A percentile compares a stretch with the other conserved stretches of the same genome.
phyloP scores from a whole-genome alignment of 2,113 vertebrate genomes.

The Salvelinus namaycush region DNA sequence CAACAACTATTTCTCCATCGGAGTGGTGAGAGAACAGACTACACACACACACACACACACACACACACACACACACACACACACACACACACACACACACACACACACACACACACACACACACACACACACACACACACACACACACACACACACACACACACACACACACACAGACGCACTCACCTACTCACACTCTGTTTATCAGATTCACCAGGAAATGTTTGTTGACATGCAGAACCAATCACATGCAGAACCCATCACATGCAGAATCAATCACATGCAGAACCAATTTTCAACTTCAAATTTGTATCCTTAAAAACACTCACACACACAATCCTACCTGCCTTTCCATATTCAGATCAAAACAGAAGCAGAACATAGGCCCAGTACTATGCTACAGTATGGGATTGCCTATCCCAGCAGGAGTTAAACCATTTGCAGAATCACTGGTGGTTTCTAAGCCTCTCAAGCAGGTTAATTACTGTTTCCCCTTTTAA shows the following conservation, averaged over 20 bases:
- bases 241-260: too few relatives aligned
- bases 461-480: constrained; percentile 35
- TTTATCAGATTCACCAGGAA: too few relatives aligned
- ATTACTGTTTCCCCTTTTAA: constrained; percentile 47
- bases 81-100: background rate
- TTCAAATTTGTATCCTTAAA: too few relatives aligned
- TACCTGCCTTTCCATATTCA: too few relatives aligned
- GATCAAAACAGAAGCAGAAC: background rate
- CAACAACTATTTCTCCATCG: constrained; percentile 98
- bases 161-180: background rate
- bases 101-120: background rate
- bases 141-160: background rate
- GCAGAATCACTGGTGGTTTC: constrained; percentile 33
- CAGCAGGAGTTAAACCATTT: constrained; percentile 36
- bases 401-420: constrained; percentile 1
- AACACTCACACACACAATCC: background rate
- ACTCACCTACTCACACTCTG: too few relatives aligned
- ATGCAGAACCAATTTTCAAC: too few relatives aligned
- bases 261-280: too few relatives aligned
- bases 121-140: background rate
- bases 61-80: background rate
- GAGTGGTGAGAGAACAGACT: constrained; percentile 82
- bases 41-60: background rate
- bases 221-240: too few relatives aligned
- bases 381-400: background rate